Evolutionary conservation across 2,113 vertebrate genomes (phyloP).

Genomic region (Ictalurus punctatus): DNA sequence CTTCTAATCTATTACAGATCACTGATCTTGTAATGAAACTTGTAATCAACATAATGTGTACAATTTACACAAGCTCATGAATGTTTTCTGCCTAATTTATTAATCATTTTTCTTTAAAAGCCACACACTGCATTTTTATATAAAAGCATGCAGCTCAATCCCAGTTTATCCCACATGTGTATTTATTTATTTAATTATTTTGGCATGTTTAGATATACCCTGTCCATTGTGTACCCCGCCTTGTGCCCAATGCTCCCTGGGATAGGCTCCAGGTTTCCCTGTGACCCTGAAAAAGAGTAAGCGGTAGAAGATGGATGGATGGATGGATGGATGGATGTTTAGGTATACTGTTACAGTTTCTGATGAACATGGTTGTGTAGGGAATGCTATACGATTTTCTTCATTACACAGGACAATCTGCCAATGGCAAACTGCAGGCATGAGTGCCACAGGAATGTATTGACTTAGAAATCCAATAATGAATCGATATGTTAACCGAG

Average conservation of each 20-base stretch:
- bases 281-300: too few species aligned
- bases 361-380: conserved; percentile 9
- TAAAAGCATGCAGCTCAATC: not conserved
- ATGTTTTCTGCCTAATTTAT: not conserved
- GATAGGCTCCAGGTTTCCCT: too few species aligned
- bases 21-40: conserved; percentile 15
- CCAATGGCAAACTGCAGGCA: not conserved
- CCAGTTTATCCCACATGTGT: not conserved
- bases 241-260: too few species aligned
- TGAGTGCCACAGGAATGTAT: conserved; percentile 9
- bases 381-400: not conserved
- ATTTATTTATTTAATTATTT: not conserved
- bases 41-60: conserved; percentile 3
- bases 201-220: too few species aligned
- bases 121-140: not conserved
- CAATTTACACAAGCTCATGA: conserved; percentile 10
- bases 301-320: too few species aligned
- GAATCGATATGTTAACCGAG: conserved; percentile 12
- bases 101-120: not conserved
- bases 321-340: not conserved
- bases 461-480: conserved; percentile 17
- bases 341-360: not conserved
- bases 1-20: conserved; percentile 10
- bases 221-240: too few species aligned
- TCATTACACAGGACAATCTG: not conserved